A percentile compares a stretch with the other conserved stretches of the same genome.
phyloP scores from a whole-genome alignment of 2,797 vertebrate species.

The Tolypeutes matacus region DNA sequence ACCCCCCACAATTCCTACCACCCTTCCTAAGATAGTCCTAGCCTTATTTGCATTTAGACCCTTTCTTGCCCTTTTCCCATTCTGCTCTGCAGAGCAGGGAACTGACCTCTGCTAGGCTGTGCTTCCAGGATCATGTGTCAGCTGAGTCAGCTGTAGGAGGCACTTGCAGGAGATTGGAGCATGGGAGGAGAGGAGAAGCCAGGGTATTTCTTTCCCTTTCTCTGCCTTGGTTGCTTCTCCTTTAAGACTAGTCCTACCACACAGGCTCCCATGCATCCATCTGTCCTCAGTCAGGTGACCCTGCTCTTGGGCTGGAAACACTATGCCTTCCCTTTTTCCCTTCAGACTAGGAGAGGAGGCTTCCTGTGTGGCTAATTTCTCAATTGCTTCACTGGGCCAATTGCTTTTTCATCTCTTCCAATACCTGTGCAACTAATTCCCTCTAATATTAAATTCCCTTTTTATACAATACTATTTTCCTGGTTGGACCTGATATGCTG shows the following conservation, averaged over 20 bases:
- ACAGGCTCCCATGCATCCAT: neutral
- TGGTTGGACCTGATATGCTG: neutral
- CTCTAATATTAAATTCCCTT: neutral
- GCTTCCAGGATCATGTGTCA: neutral
- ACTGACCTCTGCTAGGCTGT: neutral
- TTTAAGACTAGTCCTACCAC: neutral
- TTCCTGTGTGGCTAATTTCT: neutral
- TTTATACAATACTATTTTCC: conserved; percentile 19
- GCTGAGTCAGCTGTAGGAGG: neutral
- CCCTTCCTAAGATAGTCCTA: neutral
- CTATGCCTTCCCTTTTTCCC: neutral
- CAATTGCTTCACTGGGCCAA: neutral
- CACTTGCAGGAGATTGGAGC: neutral
- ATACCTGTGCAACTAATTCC: neutral
- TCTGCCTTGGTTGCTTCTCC: neutral
- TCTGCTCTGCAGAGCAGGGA: neutral
- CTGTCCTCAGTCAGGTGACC: neutral
- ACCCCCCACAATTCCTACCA: neutral
- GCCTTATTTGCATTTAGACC: neutral
- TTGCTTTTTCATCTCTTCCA: neutral
- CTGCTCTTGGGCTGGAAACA: neutral
- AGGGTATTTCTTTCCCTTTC: neutral
- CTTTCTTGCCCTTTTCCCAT: neutral
- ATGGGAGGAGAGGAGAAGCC: neutral
- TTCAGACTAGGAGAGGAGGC: neutral